Evolutionary conservation across 1,140 invertebrate species (phyloP).

Genomic region (Philotrypesis tridentata): DNA sequence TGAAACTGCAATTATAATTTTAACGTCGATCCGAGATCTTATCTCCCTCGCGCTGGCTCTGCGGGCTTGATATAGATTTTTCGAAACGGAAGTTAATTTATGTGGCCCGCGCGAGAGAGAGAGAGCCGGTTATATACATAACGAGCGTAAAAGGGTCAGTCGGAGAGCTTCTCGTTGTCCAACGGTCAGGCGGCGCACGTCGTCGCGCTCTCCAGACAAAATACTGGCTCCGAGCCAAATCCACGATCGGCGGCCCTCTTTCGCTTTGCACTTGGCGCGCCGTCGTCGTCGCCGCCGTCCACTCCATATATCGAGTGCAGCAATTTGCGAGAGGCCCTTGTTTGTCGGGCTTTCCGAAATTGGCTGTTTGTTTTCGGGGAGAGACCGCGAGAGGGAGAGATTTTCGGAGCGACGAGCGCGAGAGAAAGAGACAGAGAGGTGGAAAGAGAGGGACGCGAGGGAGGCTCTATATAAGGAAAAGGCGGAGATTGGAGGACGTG

Average conservation of each 20-base stretch:
- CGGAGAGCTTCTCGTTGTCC: background rate
- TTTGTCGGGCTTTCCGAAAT: background rate
- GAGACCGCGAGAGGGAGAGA: no score
- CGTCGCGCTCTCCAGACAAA: constrained; percentile 10
- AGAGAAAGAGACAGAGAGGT: no score
- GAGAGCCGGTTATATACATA: no score
- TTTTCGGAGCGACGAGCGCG: background rate
- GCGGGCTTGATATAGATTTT: no score
- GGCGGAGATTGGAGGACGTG: background rate
- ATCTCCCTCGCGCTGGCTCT: no score
- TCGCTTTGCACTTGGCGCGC: background rate
- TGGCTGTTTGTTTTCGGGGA: background rate
- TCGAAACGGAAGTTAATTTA: no score
- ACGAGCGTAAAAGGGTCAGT: background rate
- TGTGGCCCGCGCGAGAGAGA: no score
- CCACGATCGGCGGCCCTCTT: background rate
- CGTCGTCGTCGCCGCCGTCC: background rate
- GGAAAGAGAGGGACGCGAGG: no score
- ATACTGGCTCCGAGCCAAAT: constrained; percentile 24
- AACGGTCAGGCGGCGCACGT: constrained; percentile 18
- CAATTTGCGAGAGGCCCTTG: background rate
- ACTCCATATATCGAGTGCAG: background rate
- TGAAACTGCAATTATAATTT: background rate
- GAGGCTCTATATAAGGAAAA: background rate
- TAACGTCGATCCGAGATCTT: no score